These are phyloP conservation scores for Lysandra coridon DNA, from an alignment of 2,888 invertebrate genomes.

Conservation along the genomic window DNA sequence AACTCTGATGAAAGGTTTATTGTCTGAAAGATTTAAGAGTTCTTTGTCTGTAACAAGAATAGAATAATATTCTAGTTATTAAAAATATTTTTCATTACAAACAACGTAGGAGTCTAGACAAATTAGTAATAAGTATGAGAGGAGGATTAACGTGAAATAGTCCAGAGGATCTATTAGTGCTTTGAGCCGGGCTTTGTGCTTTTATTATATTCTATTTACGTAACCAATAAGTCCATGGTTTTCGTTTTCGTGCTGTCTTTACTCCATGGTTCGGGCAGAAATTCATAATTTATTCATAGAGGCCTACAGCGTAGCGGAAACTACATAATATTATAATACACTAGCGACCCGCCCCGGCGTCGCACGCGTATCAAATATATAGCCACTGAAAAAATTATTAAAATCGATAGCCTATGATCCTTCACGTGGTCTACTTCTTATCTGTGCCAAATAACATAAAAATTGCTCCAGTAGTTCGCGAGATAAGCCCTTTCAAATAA, in stretches of 20 bases:
- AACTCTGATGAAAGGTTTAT: not conserved
- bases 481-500: too few relatives aligned
- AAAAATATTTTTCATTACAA: not conserved
- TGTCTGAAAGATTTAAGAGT: not conserved
- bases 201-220: not conserved
- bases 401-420: too few relatives aligned
- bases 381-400: too few relatives aligned
- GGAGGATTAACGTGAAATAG: not conserved
- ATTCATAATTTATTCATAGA: too few relatives aligned
- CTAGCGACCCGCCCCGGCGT: too few relatives aligned
- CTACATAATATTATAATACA: too few relatives aligned
- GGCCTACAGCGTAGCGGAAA: too few relatives aligned
- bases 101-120: constrained; percentile 7
- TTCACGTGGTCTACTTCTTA: too few relatives aligned
- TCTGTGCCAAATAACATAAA: too few relatives aligned
- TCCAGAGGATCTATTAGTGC: not conserved
- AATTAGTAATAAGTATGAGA: not conserved
- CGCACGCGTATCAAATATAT: too few relatives aligned
- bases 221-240: not conserved
- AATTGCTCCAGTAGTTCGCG: too few relatives aligned
- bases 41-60: not conserved
- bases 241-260: not conserved
- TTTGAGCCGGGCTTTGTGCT: not conserved
- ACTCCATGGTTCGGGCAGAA: not conserved
- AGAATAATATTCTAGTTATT: not conserved